A percentile compares a stretch with the other conserved stretches of the same genome.
These are phyloP conservation scores for Odontomyia ornata DNA, from an alignment of 2,888 invertebrate species.

Conservation along the genomic window DNA sequence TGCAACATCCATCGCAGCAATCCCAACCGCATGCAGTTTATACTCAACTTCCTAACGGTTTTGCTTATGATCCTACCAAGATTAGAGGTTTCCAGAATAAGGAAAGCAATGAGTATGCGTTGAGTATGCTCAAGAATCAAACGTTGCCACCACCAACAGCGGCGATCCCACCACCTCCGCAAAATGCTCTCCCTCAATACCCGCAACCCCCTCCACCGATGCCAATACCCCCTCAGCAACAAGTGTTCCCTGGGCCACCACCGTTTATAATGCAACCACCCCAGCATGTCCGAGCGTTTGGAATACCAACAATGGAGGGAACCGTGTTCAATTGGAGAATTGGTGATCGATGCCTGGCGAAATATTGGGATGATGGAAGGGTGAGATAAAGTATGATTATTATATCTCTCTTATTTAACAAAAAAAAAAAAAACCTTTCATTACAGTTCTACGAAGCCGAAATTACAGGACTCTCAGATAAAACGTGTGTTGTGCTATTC, in stretches of 20 bases:
- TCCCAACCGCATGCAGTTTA: constrained; percentile 35
- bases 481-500: constrained; percentile 86
- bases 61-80: constrained; percentile 62
- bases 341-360: constrained; percentile 86
- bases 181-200: constrained; percentile 22
- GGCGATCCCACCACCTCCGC: constrained; percentile 52
- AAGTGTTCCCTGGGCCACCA: background rate
- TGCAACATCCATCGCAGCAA: constrained; percentile 31
- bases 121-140: constrained; percentile 62
- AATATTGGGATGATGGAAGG: constrained; percentile 92
- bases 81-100: constrained; percentile 64
- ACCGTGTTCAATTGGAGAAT: constrained; percentile 72
- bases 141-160: constrained; percentile 53
- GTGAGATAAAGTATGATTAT: constrained; percentile 65
- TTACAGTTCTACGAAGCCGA: constrained; percentile 82
- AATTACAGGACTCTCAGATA: constrained; percentile 82
- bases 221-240: constrained; percentile 46
- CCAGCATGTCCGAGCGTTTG: constrained; percentile 52
- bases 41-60: constrained; percentile 58
- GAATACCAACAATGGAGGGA: constrained; percentile 54
- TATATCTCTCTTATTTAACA: too few species aligned
- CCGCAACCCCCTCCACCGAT: constrained; percentile 48
- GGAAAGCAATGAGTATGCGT: constrained; percentile 63
- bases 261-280: constrained; percentile 47
- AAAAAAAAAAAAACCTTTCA: background rate